Base-by-base conservation (phyloP, 2,797 vertebrate species). In the Microcaecilia unicolor region DNA sequence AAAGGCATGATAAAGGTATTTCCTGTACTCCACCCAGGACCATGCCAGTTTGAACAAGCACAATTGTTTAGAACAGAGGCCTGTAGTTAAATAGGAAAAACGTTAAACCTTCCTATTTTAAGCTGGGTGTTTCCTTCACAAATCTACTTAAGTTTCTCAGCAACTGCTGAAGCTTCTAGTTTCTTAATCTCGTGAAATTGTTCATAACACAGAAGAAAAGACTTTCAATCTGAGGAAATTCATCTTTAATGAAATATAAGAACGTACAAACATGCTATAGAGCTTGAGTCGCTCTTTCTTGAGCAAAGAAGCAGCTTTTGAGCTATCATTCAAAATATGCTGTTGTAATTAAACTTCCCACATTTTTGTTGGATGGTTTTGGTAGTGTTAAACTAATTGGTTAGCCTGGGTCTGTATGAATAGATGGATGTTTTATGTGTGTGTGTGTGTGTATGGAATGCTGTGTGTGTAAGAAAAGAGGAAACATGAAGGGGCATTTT, bases 151-250 rank as follows among this genome's bases (percentile, higher is more conserved):
- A 11, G 8, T 43, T 31, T 10, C 20, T 27, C 15, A 48, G 9
- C 41, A 48, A 33, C 50, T 33, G 35, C 44, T 39, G 28, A 20
- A 44, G 22, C 38, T n/a, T 20, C 27, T 15, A 30, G 8, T 44
- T 34, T 37, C 18, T 52, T 25, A 37, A 32, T 22, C 14, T 25
- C 26, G 15, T 39, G 31, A 55, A 42, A 44, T 24, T 37, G 39
- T 7, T 19, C 51, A 21, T 50, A 50, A 41, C 6, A 2, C 26
- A 28, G 28, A 45, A 33, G 25, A 34, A 8, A 15, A 44, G 22
- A 12, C 22, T 55, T 36, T 5, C 28, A 45, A n/a, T n/a, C n/a
- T n/a, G n/a, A 50, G 34, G 58, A 54, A 44, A 57, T 33, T 41
- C 37, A 15, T 3, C 34, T 45, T 13, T 50, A 37, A 24, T 41